Conservation (phyloP, 1,140 invertebrate species). For the Delia radicum region DNA sequence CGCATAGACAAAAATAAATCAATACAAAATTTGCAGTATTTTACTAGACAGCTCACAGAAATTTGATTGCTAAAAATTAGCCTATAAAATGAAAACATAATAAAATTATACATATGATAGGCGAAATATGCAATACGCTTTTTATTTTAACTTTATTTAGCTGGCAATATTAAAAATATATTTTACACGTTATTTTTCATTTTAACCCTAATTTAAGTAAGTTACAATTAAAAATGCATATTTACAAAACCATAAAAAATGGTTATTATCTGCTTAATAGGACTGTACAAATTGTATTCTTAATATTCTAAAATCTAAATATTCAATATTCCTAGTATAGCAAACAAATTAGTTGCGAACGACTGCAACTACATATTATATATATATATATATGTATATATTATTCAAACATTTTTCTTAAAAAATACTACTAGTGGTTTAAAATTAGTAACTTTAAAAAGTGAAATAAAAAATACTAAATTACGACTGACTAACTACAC, state of each 20-base stretch:
- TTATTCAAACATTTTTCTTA: background rate
- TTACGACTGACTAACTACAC: constrained; percentile 50
- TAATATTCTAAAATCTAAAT: background rate
- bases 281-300: constrained; percentile 10
- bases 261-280: constrained; percentile 7
- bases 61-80: too few species aligned
- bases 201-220: background rate
- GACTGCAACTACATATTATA: too few species aligned
- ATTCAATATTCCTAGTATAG: background rate
- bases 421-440: background rate
- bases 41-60: too few species aligned
- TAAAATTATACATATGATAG: too few species aligned
- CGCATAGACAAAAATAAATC: too few species aligned
- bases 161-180: background rate
- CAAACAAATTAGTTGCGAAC: background rate
- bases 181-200: background rate
- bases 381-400: background rate
- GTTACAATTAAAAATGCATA: constrained; percentile 11
- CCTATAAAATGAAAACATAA: too few species aligned
- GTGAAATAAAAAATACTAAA: background rate
- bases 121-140: background rate
- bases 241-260: constrained; percentile 6
- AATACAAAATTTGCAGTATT: too few species aligned
- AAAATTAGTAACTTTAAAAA: background rate
- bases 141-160: background rate